Base-by-base conservation (phyloP, 2,888 invertebrate species). In the Epinotia bilunana region DNA sequence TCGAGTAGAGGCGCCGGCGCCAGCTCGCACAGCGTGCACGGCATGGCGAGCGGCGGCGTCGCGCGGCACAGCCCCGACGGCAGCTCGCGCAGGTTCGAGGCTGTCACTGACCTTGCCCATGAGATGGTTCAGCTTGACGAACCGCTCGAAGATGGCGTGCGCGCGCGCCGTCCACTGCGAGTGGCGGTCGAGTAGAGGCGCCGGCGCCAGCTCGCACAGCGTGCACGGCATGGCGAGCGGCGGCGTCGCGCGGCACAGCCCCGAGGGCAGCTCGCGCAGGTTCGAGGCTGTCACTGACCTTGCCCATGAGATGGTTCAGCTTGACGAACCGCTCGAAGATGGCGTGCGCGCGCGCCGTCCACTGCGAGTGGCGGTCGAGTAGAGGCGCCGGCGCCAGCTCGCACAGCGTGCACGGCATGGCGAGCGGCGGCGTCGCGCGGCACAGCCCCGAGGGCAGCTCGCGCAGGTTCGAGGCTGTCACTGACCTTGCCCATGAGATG, bases 201-300 rank as follows among this genome's bases (percentile, higher is more conserved):
- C 95, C 0, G 98, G 98, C 79, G 95, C 95, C 4, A 98, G 87
- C 82, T 95, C 95, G 3, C 96, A 95, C 78, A 98, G 91, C 60
- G 94, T 92, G 84, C 97, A 98, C 86, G 97, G 96, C 81, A 97
- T 94, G 18, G 97, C 96, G 33, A 96, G 89, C 57, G 96, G 95
- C 46, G 96, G 95, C 61, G 91, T 81, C 3, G 81, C 70, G 0
- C 85, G 63, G 77, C 87, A 81, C 77, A 73, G 78, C 78, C 86
- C 86, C 3, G 7, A 18, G 3, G 91, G 90, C 72, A 95, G 81
- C 1, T 88, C 84, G 70, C 93, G 94, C 58, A 96, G 79, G 75
- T 94, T 92, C 67, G 89, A 83, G 69, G 33, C 33, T 33, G 7
- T 33, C 7, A 33, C 63, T 63, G 46, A 95, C 95, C 90, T 94